Conservation (phyloP, 2,113 vertebrate genomes). For the Chloropsis cyanopogon region DNA sequence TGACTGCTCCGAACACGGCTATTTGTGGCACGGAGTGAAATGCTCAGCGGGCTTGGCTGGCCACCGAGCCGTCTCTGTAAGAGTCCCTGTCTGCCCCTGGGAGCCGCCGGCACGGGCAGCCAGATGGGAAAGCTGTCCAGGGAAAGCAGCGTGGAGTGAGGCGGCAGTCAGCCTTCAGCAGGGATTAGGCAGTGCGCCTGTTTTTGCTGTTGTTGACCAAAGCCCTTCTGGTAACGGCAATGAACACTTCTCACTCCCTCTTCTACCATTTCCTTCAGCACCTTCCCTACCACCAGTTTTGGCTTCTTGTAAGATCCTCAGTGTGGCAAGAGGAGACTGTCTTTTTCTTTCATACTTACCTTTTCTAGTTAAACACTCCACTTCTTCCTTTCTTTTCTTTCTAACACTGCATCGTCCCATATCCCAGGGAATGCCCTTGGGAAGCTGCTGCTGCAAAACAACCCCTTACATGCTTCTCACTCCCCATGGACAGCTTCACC, state of each 20-base stretch:
- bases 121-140: not conserved
- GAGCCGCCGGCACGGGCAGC: not conserved
- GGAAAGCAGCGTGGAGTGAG: not conserved
- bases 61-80: constrained; percentile 48
- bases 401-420: not conserved
- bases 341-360: not conserved
- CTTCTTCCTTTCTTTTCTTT: not conserved
- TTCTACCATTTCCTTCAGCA: not conserved
- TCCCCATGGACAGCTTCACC: not conserved
- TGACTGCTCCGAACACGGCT: constrained; percentile 62
- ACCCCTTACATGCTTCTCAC: not conserved
- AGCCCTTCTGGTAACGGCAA: not conserved
- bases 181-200: not conserved
- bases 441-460: not conserved
- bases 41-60: not conserved
- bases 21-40: constrained; percentile 76
- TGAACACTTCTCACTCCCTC: not conserved
- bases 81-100: constrained; percentile 26
- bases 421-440: not conserved
- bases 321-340: not conserved
- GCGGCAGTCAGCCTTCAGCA: not conserved
- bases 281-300: not conserved
- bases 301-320: not conserved
- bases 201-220: not conserved
- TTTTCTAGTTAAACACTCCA: not conserved